Percentiles rank a stretch among this genome's conserved stretches.
These are phyloP conservation scores for Holothuria leucospilota DNA, from an alignment of 53 echinoderm and acorn worm species.

Conservation along the genomic window DNA sequence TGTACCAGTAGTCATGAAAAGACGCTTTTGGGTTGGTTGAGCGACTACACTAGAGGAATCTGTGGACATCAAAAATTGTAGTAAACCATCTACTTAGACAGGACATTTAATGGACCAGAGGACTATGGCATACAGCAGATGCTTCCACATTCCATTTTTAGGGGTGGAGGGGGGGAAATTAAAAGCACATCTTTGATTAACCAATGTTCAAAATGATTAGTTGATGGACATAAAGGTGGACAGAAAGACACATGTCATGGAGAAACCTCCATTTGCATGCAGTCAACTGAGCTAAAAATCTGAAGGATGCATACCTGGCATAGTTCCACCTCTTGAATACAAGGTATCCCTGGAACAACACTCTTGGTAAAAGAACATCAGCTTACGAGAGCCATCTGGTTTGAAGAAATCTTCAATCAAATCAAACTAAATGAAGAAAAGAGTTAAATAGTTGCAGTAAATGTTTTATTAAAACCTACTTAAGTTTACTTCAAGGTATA, in stretches of 20 bases:
- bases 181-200: too few species aligned
- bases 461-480: background rate
- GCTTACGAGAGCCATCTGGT: conserved; percentile 87
- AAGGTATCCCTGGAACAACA: conserved; percentile 76
- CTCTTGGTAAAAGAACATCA: conserved; percentile 99
- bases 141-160: background rate
- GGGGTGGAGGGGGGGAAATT: too few species aligned
- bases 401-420: conserved; percentile 95
- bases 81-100: background rate
- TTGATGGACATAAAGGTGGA: too few species aligned
- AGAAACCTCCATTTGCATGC: too few species aligned
- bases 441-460: background rate
- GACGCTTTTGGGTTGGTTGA: conserved; percentile 78
- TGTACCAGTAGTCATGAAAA: conserved; percentile 94
- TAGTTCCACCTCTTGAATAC: conserved; percentile 79
- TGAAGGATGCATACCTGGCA: conserved; percentile 3
- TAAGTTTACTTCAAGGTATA: background rate
- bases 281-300: too few species aligned
- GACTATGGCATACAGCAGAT: background rate
- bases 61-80: background rate
- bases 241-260: too few species aligned
- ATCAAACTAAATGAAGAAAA: conserved; percentile 76
- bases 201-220: too few species aligned
- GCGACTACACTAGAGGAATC: conserved; percentile 86
- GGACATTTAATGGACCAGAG: background rate